Evolutionary conservation across 2,113 vertebrate species (phyloP).

Genomic region (Tachycineta bicolor): DNA sequence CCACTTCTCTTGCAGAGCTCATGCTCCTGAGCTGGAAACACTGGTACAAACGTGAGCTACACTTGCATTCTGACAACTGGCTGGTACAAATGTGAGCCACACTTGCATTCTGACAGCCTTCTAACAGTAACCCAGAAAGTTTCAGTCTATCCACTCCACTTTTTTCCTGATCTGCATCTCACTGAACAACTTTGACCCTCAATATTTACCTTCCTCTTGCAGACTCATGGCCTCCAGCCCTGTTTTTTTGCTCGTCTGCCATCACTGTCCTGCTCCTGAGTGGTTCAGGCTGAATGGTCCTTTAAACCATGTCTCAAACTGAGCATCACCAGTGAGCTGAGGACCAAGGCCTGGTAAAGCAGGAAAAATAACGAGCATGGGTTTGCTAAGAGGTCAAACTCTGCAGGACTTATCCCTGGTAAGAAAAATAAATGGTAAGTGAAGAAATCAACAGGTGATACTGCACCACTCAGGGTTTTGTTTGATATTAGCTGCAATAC

Average conservation of each 20-base stretch:
- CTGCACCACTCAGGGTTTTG: neutral
- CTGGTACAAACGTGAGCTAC: neutral
- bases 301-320: neutral
- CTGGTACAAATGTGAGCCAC: neutral
- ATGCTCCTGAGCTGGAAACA: neutral
- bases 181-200: neutral
- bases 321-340: neutral
- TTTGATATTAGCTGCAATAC: neutral
- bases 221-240: neutral
- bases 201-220: neutral
- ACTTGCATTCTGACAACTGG: neutral
- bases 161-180: neutral
- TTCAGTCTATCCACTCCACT: neutral
- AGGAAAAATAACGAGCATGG: neutral
- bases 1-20: neutral
- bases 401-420: neutral
- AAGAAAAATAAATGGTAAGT: neutral
- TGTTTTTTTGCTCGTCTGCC: fast-evolving
- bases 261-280: neutral
- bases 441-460: neutral
- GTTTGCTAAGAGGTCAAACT: neutral
- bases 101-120: neutral
- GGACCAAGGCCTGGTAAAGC: neutral
- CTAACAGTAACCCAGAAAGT: neutral
- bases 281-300: fast-evolving